A percentile compares a stretch with the other conserved stretches of the same genome.
phyloP scores from a whole-genome alignment of 2,797 vertebrate genomes.

The Betta splendens region DNA sequence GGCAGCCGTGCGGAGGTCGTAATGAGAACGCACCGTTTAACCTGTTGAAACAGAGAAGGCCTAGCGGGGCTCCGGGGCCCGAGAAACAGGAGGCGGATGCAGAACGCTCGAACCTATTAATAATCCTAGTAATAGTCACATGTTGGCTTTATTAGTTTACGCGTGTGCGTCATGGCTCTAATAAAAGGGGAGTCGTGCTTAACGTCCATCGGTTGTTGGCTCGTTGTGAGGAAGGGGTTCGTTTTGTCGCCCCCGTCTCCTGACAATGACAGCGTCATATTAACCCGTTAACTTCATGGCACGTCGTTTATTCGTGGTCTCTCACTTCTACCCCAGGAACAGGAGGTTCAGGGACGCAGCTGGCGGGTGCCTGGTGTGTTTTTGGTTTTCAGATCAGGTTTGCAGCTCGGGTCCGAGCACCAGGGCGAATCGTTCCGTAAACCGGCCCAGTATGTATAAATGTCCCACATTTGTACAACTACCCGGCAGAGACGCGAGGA shows the following conservation, averaged over 20 bases:
- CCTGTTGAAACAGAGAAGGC: conserved; percentile 67
- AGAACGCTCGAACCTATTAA: conserved; percentile 61
- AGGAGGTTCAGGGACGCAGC: neutral
- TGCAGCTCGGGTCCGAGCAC: neutral
- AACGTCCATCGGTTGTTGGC: conserved; percentile 1
- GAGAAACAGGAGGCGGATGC: conserved; percentile 69
- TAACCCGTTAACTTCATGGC: conserved; percentile 42
- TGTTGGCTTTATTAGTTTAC: conserved; percentile 35
- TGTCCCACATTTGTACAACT: conserved; percentile 19
- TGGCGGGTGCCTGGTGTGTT: no score
- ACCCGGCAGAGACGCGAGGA: conserved; percentile 24
- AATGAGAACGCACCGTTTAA: conserved; percentile 72
- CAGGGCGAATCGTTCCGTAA: neutral
- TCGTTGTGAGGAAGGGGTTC: neutral
- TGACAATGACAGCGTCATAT: conserved; percentile 36
- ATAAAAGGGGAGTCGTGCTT: conserved; percentile 22
- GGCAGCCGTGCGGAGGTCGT: conserved; percentile 71
- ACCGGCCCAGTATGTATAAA: conserved; percentile 1
- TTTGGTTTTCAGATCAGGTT: neutral
- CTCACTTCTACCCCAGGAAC: no score
- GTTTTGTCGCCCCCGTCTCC: conserved; percentile 19
- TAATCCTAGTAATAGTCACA: conserved; percentile 62
- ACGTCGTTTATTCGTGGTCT: no score
- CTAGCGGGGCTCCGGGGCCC: conserved; percentile 52
- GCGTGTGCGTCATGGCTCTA: conserved; percentile 8